A percentile compares a stretch with the other conserved stretches of the same genome.
phyloP scores from a whole-genome alignment of 1,140 invertebrate genomes.

The Drosophila melanica region DNA sequence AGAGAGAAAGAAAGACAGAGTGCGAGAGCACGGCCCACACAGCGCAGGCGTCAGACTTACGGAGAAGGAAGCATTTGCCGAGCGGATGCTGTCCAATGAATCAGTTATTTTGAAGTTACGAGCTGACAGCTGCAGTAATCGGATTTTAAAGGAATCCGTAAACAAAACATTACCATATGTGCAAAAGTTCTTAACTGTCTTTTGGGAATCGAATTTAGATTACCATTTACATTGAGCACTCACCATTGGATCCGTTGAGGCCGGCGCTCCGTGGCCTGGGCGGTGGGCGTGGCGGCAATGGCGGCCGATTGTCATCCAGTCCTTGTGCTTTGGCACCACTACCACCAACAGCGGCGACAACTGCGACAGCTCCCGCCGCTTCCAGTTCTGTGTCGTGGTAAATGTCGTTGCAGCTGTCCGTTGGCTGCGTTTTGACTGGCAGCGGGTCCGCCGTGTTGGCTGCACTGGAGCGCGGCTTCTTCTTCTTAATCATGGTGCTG shows the following conservation, averaged over 20 bases:
- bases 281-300: slow-evolving; percentile 78
- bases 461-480: slow-evolving; percentile 56
- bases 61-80: slow-evolving; percentile 34
- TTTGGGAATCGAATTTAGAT: not conserved
- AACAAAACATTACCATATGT: not conserved
- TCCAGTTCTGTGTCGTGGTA: slow-evolving; percentile 74
- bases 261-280: slow-evolving; percentile 65
- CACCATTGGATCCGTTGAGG: slow-evolving; percentile 65
- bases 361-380: slow-evolving; percentile 49
- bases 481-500: slow-evolving; percentile 79
- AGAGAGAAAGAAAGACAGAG: slow-evolving; percentile 9
- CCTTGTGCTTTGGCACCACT: slow-evolving; percentile 51
- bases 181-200: too few species aligned
- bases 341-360: slow-evolving; percentile 39
- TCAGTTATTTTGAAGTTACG: slow-evolving; percentile 13
- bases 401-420: slow-evolving; percentile 65
- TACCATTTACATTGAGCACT: slow-evolving; percentile 22
- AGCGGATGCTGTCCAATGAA: slow-evolving; percentile 50
- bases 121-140: not conserved
- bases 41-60: slow-evolving; percentile 56
- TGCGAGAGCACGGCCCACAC: not conserved
- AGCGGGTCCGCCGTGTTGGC: slow-evolving; percentile 30
- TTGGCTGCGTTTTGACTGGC: slow-evolving; percentile 54
- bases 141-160: not conserved
- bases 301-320: slow-evolving; percentile 77